Evolutionary conservation across 1,140 invertebrate genomes (phyloP).

Genomic region (Subanguina moxae): DNA sequence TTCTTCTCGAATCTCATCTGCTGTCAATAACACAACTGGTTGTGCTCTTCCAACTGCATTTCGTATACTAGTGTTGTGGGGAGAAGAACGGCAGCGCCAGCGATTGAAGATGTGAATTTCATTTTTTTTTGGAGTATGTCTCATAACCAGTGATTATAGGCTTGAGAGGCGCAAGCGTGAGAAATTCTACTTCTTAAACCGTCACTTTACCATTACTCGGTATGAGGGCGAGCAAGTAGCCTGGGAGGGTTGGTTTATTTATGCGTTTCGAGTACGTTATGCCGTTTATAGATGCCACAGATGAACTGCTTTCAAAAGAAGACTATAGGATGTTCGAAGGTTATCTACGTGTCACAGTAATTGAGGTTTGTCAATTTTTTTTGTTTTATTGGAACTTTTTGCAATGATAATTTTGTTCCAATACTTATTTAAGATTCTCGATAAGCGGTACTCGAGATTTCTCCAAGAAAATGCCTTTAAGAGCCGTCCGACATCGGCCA

Average conservation of each 20-base stretch:
- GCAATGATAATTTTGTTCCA: neutral
- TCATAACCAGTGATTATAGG: neutral
- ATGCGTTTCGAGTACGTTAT: no score
- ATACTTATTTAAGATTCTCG: neutral
- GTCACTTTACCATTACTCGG: neutral
- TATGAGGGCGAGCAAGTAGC: neutral
- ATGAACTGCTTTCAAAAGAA: neutral
- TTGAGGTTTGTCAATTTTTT: slow-evolving; percentile 1
- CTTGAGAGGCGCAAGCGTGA: neutral
- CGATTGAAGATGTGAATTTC: neutral
- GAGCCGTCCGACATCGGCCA: neutral
- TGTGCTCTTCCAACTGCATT: neutral
- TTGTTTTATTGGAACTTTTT: neutral
- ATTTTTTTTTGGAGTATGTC: neutral
- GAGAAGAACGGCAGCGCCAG: slow-evolving; percentile 5
- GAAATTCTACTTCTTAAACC: neutral
- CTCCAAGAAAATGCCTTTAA: neutral
- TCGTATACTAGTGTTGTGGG: slow-evolving; percentile 4
- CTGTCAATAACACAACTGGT: neutral
- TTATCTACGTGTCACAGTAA: neutral
- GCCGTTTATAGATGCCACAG: no score
- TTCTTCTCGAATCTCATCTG: neutral
- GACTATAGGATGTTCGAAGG: slow-evolving; percentile 1
- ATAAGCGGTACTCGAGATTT: neutral
- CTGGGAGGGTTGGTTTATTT: neutral